phyloP scores from a whole-genome alignment of 2,113 vertebrate species.

The Seriola rivoliana region DNA sequence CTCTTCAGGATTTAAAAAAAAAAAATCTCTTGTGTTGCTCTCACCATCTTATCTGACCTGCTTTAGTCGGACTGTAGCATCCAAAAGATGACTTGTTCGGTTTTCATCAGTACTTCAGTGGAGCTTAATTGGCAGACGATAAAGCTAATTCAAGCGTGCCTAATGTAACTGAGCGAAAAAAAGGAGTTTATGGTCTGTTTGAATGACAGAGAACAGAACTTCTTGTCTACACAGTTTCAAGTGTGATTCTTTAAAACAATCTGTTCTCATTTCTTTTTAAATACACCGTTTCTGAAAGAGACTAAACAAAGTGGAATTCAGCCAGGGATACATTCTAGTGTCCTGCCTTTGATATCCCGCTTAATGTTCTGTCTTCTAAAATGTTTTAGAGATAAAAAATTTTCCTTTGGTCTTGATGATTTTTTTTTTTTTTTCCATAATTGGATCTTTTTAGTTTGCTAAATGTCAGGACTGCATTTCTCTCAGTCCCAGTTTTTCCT shows the following conservation, averaged over 20 bases:
- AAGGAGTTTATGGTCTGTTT: background rate
- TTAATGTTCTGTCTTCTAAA: constrained; percentile 17
- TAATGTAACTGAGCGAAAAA: background rate
- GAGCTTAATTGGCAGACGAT: constrained; percentile 1
- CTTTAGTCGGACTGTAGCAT: constrained; percentile 3
- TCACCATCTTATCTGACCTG: constrained; percentile 6
- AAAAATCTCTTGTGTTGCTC: background rate
- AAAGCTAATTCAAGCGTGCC: background rate
- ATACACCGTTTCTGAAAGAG: background rate
- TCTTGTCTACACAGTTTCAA: background rate
- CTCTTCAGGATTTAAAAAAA: constrained; percentile 32
- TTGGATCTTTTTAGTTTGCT: constrained; percentile 3
- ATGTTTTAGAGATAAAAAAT: constrained; percentile 11
- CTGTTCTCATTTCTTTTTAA: background rate
- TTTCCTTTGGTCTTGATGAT: background rate
- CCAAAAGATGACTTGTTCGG: background rate
- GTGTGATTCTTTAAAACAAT: constrained; percentile 22
- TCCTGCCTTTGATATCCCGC: background rate
- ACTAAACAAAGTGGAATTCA: constrained; percentile 36
- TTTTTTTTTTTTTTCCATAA: background rate
- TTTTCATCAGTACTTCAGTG: background rate
- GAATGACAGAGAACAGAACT: background rate
- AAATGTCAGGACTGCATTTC: background rate
- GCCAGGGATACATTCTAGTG: constrained; percentile 18
- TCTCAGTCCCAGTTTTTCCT: background rate